Evolutionary conservation across 2,888 invertebrate genomes (phyloP).

Genomic region (Anthrax anthrax): DNA sequence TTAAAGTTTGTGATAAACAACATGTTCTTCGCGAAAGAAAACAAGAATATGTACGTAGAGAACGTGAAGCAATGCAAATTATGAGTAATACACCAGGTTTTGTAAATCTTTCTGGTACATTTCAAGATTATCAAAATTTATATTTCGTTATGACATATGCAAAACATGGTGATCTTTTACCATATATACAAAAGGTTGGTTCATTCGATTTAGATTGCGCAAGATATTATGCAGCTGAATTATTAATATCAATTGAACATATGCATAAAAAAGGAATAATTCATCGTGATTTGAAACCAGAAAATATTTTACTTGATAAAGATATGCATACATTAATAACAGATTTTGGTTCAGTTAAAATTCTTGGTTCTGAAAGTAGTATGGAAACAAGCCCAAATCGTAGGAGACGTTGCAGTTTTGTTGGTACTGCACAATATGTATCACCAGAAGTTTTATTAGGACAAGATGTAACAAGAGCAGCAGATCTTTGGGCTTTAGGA

Average conservation of each 20-base stretch:
- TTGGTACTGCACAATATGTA: conserved; percentile 97
- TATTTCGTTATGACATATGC: conserved; percentile 95
- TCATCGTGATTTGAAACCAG: conserved; percentile 91
- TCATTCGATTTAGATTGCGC: conserved; percentile 81
- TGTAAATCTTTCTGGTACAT: conserved; percentile 88
- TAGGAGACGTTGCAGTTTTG: conserved; percentile 70
- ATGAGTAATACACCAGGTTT: conserved; percentile 76
- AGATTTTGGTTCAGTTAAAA: conserved; percentile 94
- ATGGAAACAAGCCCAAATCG: conserved; percentile 19
- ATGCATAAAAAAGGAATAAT: conserved; percentile 79
- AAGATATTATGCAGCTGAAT: conserved; percentile 88
- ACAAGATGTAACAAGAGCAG: conserved; percentile 57
- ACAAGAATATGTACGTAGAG: conserved; percentile 80
- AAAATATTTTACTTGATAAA: conserved; percentile 90
- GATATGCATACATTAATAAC: conserved; percentile 93
- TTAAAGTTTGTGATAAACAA: conserved; percentile 95
- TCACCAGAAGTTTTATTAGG: conserved; percentile 89
- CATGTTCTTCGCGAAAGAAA: conserved; percentile 90
- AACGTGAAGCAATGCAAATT: conserved; percentile 85
- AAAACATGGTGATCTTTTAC: conserved; percentile 84
- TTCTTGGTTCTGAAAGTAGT: conserved; percentile 37
- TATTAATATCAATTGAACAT: conserved; percentile 80
- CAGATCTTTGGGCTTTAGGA: conserved; percentile 95
- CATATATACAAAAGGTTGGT: conserved; percentile 80
- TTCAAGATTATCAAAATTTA: conserved; percentile 82